phyloP scores from a whole-genome alignment of 1,140 invertebrate species.

The Camponotus vicinus region DNA sequence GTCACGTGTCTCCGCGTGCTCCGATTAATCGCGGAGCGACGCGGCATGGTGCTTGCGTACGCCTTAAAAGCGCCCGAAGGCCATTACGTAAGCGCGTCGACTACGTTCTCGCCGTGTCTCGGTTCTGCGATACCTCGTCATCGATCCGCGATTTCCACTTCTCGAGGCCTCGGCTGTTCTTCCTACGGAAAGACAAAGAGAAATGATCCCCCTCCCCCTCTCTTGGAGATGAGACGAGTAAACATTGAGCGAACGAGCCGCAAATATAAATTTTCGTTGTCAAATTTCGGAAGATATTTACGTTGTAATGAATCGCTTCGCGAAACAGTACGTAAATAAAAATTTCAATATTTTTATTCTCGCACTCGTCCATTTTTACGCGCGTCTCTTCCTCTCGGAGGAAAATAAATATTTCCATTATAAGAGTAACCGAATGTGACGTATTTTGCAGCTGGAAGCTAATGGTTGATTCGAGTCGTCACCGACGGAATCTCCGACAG shows the following conservation, averaged over 20 bases:
- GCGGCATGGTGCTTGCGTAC: slow-evolving; percentile 58
- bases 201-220: neutral
- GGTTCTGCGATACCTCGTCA: slow-evolving; percentile 37
- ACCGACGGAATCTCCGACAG: neutral
- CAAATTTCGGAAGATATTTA: neutral
- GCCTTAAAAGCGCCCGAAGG: slow-evolving; percentile 65
- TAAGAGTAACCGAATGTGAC: neutral
- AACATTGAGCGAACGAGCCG: neutral
- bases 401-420: too few species aligned
- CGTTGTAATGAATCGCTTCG: too few species aligned
- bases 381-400: too few species aligned
- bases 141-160: slow-evolving; percentile 51
- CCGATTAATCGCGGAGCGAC: slow-evolving; percentile 61
- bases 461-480: neutral
- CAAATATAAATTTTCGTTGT: neutral
- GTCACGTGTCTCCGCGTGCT: slow-evolving; percentile 65
- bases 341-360: too few species aligned
- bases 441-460: neutral
- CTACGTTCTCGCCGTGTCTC: slow-evolving; percentile 28
- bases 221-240: neutral
- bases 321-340: too few species aligned
- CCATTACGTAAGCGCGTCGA: slow-evolving; percentile 60
- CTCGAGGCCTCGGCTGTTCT: neutral
- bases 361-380: too few species aligned
- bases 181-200: neutral